Conservation (phyloP, 2,888 invertebrate species). For the Callimorpha dominula region DNA sequence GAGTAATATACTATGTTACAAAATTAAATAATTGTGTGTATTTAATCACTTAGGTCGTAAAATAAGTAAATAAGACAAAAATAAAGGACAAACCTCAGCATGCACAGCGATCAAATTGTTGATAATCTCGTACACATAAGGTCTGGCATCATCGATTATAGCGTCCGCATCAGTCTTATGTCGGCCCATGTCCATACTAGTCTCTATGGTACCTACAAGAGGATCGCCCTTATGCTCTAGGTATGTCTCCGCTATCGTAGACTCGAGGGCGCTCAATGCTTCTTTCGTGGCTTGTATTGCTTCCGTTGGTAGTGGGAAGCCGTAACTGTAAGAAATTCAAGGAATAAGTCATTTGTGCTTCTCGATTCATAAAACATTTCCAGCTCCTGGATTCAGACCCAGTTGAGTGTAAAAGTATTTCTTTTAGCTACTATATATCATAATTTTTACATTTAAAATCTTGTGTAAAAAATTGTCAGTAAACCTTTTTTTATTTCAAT, state of each 20-base stretch:
- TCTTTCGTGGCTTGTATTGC: conserved; percentile 90
- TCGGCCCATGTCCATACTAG: conserved; percentile 97
- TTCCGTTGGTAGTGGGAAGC: conserved; percentile 91
- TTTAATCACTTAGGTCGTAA: no score
- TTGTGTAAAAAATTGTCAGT: neutral
- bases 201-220: conserved; percentile 97
- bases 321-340: conserved; percentile 75
- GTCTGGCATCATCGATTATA: conserved; percentile 92
- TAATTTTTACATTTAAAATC: no score
- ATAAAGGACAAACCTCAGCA: conserved; percentile 86
- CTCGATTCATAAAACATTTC: neutral
- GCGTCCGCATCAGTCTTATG: conserved; percentile 94
- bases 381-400: no score
- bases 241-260: conserved; percentile 91
- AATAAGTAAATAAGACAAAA: conserved; percentile 23
- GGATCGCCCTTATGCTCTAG: conserved; percentile 97
- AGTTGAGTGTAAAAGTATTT: no score
- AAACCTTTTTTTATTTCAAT: no score
- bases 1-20: no score
- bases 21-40: neutral
- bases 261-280: conserved; percentile 87
- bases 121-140: conserved; percentile 95
- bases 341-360: neutral
- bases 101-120: conserved; percentile 93
- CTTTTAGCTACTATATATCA: no score